Evolutionary conservation across 2,797 vertebrate species (phyloP).

Genomic region (Simalia tracyae): DNA sequence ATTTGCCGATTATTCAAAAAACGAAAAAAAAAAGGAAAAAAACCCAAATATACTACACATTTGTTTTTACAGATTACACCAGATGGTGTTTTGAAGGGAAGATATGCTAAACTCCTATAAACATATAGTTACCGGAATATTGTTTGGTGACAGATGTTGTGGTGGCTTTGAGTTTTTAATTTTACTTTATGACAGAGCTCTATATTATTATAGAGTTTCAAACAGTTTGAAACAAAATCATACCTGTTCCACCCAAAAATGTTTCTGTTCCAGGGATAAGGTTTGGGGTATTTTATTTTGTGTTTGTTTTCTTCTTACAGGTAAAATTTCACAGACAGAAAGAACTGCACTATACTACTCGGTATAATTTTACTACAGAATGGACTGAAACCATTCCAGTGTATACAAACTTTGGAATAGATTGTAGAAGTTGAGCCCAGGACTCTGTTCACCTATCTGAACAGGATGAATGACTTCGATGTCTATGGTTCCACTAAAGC

Average conservation of each 20-base stretch:
- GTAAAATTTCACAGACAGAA: neutral
- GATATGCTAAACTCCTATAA: slow-evolving; percentile 42
- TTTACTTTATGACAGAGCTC: slow-evolving; percentile 44
- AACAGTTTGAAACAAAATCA: slow-evolving; percentile 34
- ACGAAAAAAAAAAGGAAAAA: neutral
- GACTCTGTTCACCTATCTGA: neutral
- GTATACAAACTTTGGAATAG: neutral
- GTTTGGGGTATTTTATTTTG: neutral
- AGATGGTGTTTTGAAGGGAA: slow-evolving; percentile 62
- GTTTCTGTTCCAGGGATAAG: neutral
- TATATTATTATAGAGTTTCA: slow-evolving; percentile 31
- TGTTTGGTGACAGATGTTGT: slow-evolving; percentile 56
- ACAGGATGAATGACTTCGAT: too few species aligned
- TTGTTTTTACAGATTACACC: slow-evolving; percentile 47
- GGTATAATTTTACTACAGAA: neutral
- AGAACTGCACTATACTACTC: neutral
- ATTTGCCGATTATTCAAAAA: slow-evolving; percentile 38
- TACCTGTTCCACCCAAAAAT: neutral
- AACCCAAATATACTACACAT: neutral
- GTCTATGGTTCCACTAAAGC: neutral
- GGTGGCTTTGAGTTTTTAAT: slow-evolving; percentile 39
- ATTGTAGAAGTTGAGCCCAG: neutral
- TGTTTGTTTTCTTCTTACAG: neutral
- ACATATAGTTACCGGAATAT: slow-evolving; percentile 48
- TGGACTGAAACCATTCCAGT: neutral